Conservation (phyloP, 2,113 vertebrate species). For the Puffinus mauretanicus region DNA sequence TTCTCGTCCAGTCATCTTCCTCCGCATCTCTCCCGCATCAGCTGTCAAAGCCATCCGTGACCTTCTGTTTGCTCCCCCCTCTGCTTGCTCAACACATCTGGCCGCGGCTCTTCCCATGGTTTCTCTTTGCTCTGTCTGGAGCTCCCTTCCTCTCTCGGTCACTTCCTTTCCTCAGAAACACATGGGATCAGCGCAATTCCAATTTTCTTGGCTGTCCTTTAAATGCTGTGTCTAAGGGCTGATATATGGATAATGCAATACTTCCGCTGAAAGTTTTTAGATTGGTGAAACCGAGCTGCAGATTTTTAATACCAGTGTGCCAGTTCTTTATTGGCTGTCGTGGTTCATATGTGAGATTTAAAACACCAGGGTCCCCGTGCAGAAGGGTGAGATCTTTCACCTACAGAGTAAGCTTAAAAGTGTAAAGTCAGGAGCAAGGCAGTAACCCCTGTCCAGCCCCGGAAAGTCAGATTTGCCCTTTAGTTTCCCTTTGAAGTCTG, state of each 20-base stretch:
- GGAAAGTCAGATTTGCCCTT: not conserved
- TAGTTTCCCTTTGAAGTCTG: not conserved
- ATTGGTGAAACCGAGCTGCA: not conserved
- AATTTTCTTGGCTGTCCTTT: not conserved
- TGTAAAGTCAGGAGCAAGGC: not conserved
- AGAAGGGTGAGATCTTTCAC: not conserved
- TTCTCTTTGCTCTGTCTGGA: not conserved
- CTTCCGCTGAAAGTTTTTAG: not conserved
- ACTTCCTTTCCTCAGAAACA: not conserved
- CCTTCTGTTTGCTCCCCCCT: not conserved
- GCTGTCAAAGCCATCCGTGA: not conserved
- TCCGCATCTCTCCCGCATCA: not conserved
- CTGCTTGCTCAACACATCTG: not conserved
- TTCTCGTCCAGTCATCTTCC: not conserved
- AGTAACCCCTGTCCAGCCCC: not conserved
- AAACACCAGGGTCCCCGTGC: not conserved
- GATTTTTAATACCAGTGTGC: not conserved
- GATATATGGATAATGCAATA: not conserved
- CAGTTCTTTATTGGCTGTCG: rapidly evolving
- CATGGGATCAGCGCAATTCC: rapidly evolving
- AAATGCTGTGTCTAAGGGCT: not conserved
- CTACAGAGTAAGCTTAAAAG: not conserved
- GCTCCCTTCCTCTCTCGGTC: not conserved
- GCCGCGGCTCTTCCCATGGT: not conserved
- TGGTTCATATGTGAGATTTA: not conserved